Evolutionary conservation across 64 coral and sea anemone genomes (phyloP).

Genomic region (Montipora foliosa): DNA sequence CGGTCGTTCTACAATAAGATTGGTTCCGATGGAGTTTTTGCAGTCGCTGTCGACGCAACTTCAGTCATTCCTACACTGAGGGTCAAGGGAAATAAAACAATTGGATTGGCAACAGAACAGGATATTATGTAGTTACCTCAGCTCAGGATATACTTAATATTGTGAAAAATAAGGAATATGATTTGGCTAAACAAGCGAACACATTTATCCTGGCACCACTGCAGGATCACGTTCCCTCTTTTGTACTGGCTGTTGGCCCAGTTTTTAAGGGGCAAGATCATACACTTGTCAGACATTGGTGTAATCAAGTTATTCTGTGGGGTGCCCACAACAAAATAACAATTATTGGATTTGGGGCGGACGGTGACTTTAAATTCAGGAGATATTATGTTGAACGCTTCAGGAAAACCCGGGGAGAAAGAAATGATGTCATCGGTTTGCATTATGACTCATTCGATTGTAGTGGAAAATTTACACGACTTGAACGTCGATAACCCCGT

Average conservation of each 20-base stretch:
- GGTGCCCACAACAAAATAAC: conserved; percentile 6
- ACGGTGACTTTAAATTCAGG: conserved; percentile 38
- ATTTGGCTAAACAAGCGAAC: conserved; percentile 53
- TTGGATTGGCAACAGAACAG: conserved; percentile 19
- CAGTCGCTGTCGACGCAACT: conserved; percentile 12
- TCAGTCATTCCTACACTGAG: not conserved
- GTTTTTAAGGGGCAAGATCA: conserved; percentile 47
- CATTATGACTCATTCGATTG: conserved; percentile 40
- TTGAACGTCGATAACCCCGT: not conserved
- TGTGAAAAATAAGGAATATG: conserved; percentile 7
- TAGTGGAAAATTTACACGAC: conserved; percentile 1
- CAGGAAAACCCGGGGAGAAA: conserved; percentile 26
- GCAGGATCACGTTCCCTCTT: conserved; percentile 39
- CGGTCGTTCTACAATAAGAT: conserved; percentile 20
- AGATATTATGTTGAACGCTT: conserved; percentile 37
- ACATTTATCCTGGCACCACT: conserved; percentile 51
- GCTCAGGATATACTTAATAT: conserved; percentile 48
- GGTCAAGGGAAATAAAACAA: conserved; percentile 35
- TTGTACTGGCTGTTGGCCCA: conserved; percentile 30
- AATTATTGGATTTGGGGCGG: conserved; percentile 34
- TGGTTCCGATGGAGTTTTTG: conserved; percentile 14
- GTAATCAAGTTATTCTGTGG: conserved; percentile 40
- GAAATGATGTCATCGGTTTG: conserved; percentile 37
- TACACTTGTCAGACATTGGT: conserved; percentile 27
- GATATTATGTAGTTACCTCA: conserved; percentile 14